These are phyloP conservation scores for Pipistrellus kuhlii DNA, from an alignment of 2,797 vertebrate species.

Conservation along the genomic window DNA sequence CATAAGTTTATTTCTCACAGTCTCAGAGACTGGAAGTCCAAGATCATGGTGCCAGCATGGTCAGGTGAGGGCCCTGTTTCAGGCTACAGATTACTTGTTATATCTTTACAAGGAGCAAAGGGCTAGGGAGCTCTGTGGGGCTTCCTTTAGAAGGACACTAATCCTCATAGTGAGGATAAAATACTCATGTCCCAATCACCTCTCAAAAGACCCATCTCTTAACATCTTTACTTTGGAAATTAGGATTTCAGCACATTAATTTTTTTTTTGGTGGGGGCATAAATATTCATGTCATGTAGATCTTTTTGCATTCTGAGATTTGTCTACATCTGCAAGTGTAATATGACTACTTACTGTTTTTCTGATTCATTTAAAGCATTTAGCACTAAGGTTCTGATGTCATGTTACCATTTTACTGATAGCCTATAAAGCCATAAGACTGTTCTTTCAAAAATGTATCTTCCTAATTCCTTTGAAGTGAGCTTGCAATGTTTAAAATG, in stretches of 20 bases:
- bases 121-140: not conserved
- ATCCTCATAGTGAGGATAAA: not conserved
- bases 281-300: not conserved
- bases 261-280: not conserved
- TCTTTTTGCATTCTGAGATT: not conserved
- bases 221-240: not conserved
- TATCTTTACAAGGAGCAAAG: not conserved
- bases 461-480: slow-evolving; percentile 9
- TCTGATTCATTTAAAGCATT: not conserved
- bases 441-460: not conserved
- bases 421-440: not conserved
- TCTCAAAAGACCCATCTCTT: not conserved
- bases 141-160: not conserved
- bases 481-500: not conserved
- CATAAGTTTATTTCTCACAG: not conserved
- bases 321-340: not conserved
- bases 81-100: not conserved
- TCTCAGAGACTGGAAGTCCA: not conserved
- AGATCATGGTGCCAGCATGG: not conserved
- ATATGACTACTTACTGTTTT: not conserved
- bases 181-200: not conserved
- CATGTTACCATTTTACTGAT: not conserved
- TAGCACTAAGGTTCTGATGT: not conserved
- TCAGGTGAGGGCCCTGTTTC: not conserved
- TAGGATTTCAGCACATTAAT: not conserved